Conservation (phyloP, 2,113 vertebrate species). For the Chionodraco myersi region DNA sequence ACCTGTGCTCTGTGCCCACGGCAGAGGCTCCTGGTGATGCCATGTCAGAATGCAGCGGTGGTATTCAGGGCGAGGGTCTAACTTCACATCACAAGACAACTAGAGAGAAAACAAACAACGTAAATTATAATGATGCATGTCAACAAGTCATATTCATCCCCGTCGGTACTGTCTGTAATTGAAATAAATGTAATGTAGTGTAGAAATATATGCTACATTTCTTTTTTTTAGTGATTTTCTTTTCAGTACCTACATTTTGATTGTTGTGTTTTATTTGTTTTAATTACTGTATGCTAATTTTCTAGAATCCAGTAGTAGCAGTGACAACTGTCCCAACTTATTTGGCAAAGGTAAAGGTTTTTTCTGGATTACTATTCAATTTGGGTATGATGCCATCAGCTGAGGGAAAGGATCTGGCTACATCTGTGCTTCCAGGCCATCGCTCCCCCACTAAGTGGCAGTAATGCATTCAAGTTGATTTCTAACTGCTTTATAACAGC, state of each 20-base stretch:
- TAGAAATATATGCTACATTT: background rate
- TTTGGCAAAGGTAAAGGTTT: slow-evolving; percentile 27
- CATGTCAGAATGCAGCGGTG: slow-evolving; percentile 99
- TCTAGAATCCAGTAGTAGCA: background rate
- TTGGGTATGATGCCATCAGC: slow-evolving; percentile 55
- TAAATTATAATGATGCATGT: background rate
- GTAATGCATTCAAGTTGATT: slow-evolving; percentile 57
- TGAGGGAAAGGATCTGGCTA: slow-evolving; percentile 51
- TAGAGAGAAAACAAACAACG: slow-evolving; percentile 67
- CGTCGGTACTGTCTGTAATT: background rate
- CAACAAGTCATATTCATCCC: background rate
- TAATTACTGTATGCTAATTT: too few species aligned
- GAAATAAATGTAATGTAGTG: background rate
- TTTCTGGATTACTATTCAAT: slow-evolving; percentile 38
- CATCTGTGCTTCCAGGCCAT: slow-evolving; percentile 47
- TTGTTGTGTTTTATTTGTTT: too few species aligned
- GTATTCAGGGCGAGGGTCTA: slow-evolving; percentile 99
- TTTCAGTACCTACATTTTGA: too few species aligned
- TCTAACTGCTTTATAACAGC: slow-evolving; percentile 64
- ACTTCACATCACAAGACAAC: slow-evolving; percentile 99
- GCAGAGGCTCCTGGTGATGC: slow-evolving; percentile 99
- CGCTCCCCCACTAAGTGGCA: slow-evolving; percentile 63
- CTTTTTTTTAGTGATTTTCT: too few species aligned
- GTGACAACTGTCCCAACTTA: slow-evolving; percentile 20
- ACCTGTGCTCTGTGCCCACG: slow-evolving; percentile 99